Conservation (phyloP, 2,888 invertebrate species). For the Eucera pruinosa region DNA sequence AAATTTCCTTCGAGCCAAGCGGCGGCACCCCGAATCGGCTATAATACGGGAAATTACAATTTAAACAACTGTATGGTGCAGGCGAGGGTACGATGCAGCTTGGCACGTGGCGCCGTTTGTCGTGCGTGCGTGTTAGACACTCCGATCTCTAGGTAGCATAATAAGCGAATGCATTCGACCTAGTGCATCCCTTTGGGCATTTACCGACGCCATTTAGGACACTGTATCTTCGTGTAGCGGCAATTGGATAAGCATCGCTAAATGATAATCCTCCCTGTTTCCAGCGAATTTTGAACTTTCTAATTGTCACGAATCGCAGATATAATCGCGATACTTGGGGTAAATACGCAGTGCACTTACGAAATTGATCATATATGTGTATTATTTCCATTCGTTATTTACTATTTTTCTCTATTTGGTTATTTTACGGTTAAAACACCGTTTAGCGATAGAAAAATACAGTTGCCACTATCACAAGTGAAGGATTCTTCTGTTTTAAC, state of each 20-base stretch:
- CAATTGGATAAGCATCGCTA: constrained; percentile 32
- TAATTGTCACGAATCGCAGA: background rate
- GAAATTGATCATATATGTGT: too few species aligned
- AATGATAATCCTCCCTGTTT: constrained; percentile 21
- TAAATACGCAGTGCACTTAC: too few species aligned
- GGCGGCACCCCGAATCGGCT: background rate
- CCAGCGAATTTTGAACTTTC: background rate
- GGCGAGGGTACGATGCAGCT: constrained; percentile 32
- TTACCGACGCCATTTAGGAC: background rate
- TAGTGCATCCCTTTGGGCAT: constrained; percentile 28
- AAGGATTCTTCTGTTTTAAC: too few species aligned
- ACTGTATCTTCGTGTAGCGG: background rate
- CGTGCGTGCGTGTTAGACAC: constrained; percentile 10
- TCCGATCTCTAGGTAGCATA: constrained; percentile 15
- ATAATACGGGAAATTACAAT: constrained; percentile 41
- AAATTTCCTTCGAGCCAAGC: background rate
- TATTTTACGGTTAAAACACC: too few species aligned
- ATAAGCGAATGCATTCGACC: constrained; percentile 40
- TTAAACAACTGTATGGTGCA: constrained; percentile 39
- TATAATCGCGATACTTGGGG: background rate
- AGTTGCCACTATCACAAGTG: too few species aligned
- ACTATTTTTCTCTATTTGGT: too few species aligned
- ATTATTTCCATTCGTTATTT: too few species aligned
- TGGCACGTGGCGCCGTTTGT: constrained; percentile 31
- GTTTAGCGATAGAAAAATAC: too few species aligned